Evolutionary conservation across 2,797 vertebrate genomes (phyloP).

Genomic region (Euphonia xanthogaster): DNA sequence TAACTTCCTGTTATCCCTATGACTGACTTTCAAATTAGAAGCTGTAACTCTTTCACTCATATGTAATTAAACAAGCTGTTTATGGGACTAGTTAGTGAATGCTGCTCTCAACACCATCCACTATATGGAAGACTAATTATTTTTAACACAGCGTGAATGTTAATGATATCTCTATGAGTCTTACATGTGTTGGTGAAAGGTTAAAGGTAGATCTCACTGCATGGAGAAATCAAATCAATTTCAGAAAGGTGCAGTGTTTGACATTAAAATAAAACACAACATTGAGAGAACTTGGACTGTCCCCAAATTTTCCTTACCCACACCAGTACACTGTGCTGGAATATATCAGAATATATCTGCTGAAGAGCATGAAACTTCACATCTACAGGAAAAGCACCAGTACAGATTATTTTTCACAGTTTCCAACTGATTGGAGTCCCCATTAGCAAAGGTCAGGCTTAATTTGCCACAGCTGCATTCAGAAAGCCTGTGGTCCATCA

Average conservation of each 20-base stretch:
- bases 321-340: not conserved
- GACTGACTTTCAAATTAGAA: not conserved
- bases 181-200: not conserved
- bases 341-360: constrained; percentile 6
- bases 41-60: not conserved
- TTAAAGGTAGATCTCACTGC: not conserved
- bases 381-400: not conserved
- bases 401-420: not conserved
- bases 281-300: not conserved
- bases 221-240: constrained; percentile 8
- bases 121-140: constrained; percentile 1
- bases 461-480: constrained; percentile 24
- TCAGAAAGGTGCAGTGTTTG: constrained; percentile 3
- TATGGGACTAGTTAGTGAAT: not conserved
- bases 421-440: constrained; percentile 29
- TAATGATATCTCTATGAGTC: constrained; percentile 34
- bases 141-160: constrained; percentile 27
- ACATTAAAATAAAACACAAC: constrained; percentile 5
- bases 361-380: not conserved
- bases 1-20: not conserved
- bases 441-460: constrained; percentile 45
- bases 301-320: not conserved
- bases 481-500: not conserved
- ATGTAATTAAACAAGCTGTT: not conserved
- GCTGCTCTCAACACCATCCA: not conserved